These are phyloP conservation scores for Minunthozetes semirufus DNA, from an alignment of 2,888 invertebrate genomes.

Conservation along the genomic window DNA sequence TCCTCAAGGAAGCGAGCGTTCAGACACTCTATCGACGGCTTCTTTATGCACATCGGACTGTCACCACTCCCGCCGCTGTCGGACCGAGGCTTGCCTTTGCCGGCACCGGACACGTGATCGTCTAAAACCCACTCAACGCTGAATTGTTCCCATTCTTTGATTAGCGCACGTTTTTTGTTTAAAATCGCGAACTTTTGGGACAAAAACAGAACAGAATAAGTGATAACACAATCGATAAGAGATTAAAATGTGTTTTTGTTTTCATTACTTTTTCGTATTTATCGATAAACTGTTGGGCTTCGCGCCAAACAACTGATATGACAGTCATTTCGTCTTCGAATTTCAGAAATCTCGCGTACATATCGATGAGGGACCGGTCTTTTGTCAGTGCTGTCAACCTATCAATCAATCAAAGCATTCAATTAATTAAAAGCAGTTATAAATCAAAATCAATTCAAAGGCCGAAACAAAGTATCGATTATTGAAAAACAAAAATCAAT, in stretches of 20 bases:
- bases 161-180: conserved; percentile 26
- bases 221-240: not conserved
- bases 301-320: conserved; percentile 55
- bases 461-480: no score
- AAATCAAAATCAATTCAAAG: not conserved
- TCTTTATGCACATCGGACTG: conserved; percentile 27
- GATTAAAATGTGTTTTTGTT: not conserved
- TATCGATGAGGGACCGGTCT: conserved; percentile 29
- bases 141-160: conserved; percentile 32
- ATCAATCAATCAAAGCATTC: not conserved
- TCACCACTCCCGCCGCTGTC: not conserved
- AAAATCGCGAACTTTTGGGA: conserved; percentile 25
- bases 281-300: conserved; percentile 55
- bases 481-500: not conserved
- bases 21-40: conserved; percentile 30
- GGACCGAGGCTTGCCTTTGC: not conserved
- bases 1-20: conserved; percentile 30
- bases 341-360: conserved; percentile 50
- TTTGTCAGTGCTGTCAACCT: conserved; percentile 30
- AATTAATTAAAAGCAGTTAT: not conserved
- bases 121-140: conserved; percentile 28
- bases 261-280: conserved; percentile 50
- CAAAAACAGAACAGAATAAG: not conserved
- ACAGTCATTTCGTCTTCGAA: conserved; percentile 58
- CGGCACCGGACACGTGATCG: conserved; percentile 22